These are phyloP conservation scores for Tragelaphus buxtoni DNA, from an alignment of 2,113 vertebrate species.

Conservation along the genomic window DNA sequence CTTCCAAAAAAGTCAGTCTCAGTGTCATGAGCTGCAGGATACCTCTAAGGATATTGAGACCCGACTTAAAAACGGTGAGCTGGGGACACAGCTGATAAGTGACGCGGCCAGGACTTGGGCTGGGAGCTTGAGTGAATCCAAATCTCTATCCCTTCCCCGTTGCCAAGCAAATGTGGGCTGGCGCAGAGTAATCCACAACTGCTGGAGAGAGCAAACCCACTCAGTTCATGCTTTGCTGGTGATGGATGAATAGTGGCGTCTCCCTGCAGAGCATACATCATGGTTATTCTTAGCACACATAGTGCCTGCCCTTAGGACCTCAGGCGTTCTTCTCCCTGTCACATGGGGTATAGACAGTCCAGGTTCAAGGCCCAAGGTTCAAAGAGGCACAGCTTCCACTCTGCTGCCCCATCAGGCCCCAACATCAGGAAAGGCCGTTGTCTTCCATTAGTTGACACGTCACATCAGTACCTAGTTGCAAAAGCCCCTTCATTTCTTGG, in stretches of 20 bases:
- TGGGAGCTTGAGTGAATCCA: background rate
- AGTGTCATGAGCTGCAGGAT: background rate
- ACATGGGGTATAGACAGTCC: accelerated
- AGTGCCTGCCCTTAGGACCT: background rate
- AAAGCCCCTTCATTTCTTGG: background rate
- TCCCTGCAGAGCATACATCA: background rate
- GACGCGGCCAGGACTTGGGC: background rate
- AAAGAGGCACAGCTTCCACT: background rate
- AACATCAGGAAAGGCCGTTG: background rate
- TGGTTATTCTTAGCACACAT: background rate
- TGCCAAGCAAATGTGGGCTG: background rate
- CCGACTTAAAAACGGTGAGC: background rate
- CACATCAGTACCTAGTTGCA: background rate
- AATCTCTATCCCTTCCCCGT: background rate
- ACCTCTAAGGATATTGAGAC: background rate
- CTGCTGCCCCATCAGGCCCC: background rate
- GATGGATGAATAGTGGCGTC: background rate
- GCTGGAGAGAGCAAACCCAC: background rate
- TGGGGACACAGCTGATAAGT: background rate
- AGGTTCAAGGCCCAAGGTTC: background rate
- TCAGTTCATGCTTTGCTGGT: background rate
- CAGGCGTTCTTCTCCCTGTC: background rate
- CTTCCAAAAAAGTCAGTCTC: background rate
- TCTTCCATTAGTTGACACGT: background rate
- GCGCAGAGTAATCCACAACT: background rate